A percentile compares a stretch with the other conserved stretches of the same genome.
These are phyloP conservation scores for Agrilus mali DNA, from an alignment of 2,888 invertebrate species.

Conservation along the genomic window DNA sequence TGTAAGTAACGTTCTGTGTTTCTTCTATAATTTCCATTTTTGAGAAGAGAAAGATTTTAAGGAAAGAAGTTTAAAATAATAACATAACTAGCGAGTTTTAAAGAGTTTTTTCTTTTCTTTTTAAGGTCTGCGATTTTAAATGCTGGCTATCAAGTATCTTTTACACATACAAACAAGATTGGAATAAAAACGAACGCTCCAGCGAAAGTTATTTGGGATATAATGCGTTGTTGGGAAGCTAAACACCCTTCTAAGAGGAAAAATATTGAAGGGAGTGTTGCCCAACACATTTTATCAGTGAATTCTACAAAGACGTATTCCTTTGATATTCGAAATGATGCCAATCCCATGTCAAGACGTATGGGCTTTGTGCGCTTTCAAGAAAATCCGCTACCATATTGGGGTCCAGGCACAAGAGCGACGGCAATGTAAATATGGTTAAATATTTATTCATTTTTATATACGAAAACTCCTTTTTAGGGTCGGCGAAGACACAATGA, in stretches of 20 bases:
- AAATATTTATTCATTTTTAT: slow-evolving; percentile 3
- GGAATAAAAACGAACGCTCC: slow-evolving; percentile 93
- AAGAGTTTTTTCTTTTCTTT: slow-evolving; percentile 8
- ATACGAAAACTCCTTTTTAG: slow-evolving; percentile 28
- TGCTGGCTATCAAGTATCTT: slow-evolving; percentile 82
- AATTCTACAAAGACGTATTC: slow-evolving; percentile 36
- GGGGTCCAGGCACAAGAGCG: slow-evolving; percentile 84
- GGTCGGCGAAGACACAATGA: slow-evolving; percentile 45
- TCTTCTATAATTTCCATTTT: too few relatives aligned
- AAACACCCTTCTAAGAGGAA: slow-evolving; percentile 52
- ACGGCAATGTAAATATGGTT: slow-evolving; percentile 53
- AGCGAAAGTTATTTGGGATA: slow-evolving; percentile 76
- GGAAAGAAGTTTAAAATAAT: not conserved
- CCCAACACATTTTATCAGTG: slow-evolving; percentile 42
- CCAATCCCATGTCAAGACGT: slow-evolving; percentile 69
- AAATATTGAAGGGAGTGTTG: slow-evolving; percentile 40
- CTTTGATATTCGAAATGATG: slow-evolving; percentile 48
- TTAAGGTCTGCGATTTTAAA: slow-evolving; percentile 80
- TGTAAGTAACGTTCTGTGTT: too few relatives aligned
- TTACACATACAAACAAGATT: slow-evolving; percentile 77
- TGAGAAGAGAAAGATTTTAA: too few relatives aligned
- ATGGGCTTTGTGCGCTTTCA: slow-evolving; percentile 69
- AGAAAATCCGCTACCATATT: slow-evolving; percentile 71
- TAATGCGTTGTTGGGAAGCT: slow-evolving; percentile 70
- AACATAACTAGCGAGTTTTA: slow-evolving; percentile 1